Conservation (phyloP, 2,113 vertebrate genomes). For the Sterrhoptilus dennistouni region DNA sequence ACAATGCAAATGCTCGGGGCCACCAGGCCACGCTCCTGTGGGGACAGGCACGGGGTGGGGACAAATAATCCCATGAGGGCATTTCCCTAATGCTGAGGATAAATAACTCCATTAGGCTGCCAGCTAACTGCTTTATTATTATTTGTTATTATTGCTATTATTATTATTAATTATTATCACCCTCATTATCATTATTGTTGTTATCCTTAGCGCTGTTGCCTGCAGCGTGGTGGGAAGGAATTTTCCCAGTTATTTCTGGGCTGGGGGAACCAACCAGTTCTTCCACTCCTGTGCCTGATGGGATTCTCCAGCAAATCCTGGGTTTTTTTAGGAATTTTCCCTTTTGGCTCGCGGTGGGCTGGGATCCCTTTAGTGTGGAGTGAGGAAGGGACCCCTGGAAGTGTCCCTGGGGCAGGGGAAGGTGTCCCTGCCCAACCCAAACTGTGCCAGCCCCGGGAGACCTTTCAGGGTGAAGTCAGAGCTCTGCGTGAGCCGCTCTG, state of each 20-base stretch:
- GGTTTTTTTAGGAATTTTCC: background rate
- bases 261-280: background rate
- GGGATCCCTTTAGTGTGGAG: rapidly evolving
- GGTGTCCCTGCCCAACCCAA: background rate
- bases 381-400: background rate
- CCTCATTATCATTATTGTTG: background rate
- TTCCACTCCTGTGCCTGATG: rapidly evolving
- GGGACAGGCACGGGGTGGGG: background rate
- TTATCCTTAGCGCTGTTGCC: background rate
- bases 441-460: background rate
- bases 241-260: background rate
- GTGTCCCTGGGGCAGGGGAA: background rate
- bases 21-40: rapidly evolving
- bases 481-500: background rate
- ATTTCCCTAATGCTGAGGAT: background rate
- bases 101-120: background rate
- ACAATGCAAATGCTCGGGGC: rapidly evolving
- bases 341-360: rapidly evolving
- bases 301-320: background rate
- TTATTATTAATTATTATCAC: background rate
- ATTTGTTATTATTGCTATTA: background rate
- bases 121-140: background rate
- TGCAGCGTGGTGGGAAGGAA: background rate
- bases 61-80: background rate
- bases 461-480: background rate